Evolutionary conservation across 2,113 vertebrate species (phyloP).

Genomic region (Vicugna pacos): DNA sequence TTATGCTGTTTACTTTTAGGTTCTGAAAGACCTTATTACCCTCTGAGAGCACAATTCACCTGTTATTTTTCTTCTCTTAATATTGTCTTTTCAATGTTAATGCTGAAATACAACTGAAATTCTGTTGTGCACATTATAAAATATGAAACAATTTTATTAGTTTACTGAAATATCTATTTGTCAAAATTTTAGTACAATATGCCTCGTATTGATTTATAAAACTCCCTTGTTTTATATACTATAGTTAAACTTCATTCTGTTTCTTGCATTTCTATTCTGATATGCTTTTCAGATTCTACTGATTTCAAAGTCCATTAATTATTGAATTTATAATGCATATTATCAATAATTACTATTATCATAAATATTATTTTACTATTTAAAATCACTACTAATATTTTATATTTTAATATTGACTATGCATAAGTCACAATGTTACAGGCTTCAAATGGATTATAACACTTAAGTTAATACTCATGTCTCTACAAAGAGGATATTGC

Average conservation of each 20-base stretch:
- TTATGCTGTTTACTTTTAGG: background rate
- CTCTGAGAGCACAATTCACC: background rate
- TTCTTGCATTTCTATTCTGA: background rate
- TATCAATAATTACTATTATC: background rate
- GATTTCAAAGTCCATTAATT: background rate
- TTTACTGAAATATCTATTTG: background rate
- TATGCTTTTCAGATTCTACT: background rate
- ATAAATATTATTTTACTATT: background rate
- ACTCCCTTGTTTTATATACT: background rate
- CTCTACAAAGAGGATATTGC: fast-evolving
- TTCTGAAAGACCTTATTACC: background rate
- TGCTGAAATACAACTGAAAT: background rate
- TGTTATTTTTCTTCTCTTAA: background rate
- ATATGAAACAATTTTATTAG: background rate
- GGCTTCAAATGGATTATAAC: background rate
- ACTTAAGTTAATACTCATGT: background rate
- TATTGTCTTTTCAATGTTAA: background rate
- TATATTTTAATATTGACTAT: background rate
- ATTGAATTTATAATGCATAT: background rate
- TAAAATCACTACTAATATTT: background rate
- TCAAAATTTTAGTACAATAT: background rate
- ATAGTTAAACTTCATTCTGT: background rate
- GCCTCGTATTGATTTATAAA: background rate
- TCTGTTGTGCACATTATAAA: background rate
- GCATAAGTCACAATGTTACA: fast-evolving